phyloP scores from a whole-genome alignment of 2,113 vertebrate genomes.

The Ctenomys sociabilis region DNA sequence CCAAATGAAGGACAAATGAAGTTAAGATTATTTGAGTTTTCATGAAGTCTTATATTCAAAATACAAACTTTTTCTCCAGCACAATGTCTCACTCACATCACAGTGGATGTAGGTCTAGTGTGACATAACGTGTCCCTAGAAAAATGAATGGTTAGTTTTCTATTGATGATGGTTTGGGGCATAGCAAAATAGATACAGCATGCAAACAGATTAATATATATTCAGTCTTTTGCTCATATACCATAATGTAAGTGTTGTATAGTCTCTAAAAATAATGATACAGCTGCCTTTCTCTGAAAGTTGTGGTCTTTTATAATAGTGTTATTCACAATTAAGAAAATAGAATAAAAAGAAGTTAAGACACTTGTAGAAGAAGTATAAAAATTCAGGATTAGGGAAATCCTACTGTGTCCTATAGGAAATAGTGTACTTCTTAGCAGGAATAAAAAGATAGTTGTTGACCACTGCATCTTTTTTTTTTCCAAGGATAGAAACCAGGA shows the following conservation, averaged over 20 bases:
- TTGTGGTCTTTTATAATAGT: not conserved
- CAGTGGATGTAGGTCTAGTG: not conserved
- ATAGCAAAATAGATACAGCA: not conserved
- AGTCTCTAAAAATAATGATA: not conserved
- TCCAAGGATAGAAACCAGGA: fast-evolving
- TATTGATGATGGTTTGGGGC: not conserved
- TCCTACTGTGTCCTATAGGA: not conserved
- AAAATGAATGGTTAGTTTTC: not conserved
- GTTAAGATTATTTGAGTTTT: not conserved
- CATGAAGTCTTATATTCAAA: slow-evolving; percentile 15
- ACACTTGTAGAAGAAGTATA: not conserved
- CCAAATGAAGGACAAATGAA: not conserved
- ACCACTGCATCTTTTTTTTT: not conserved
- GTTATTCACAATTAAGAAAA: not conserved
- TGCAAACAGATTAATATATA: not conserved
- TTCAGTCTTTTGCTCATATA: not conserved
- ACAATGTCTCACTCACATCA: not conserved
- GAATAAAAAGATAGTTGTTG: not conserved
- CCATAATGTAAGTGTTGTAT: not conserved
- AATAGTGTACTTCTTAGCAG: not conserved
- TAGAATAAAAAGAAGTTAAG: not conserved
- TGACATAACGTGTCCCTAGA: not conserved
- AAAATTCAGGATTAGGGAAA: not conserved
- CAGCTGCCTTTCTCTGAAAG: not conserved
- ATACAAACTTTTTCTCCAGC: not conserved